Percentiles rank a stretch among this genome's conserved stretches.
Evolutionary conservation across 2,113 vertebrate genomes (phyloP).

Genomic region (Onychorhynchus coronatus): DNA sequence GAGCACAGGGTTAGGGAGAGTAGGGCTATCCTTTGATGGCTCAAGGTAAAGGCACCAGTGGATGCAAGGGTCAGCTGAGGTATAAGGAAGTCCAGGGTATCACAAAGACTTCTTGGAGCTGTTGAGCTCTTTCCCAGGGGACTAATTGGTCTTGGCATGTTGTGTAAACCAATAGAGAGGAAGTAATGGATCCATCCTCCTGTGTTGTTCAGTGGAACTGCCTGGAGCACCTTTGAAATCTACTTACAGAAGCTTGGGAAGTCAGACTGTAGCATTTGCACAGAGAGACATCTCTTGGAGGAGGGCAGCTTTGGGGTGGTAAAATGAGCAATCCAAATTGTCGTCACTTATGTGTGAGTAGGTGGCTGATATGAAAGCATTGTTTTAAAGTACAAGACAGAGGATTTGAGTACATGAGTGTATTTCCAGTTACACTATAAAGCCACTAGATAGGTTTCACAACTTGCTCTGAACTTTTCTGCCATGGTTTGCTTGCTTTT

Average conservation of each 20-base stretch:
- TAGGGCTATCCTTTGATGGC: neutral
- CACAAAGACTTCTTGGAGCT: neutral
- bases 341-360: neutral
- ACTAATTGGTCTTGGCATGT: neutral
- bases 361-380: neutral
- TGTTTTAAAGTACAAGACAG: neutral
- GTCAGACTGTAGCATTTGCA: neutral
- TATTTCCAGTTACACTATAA: rapidly evolving
- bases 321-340: neutral
- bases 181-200: neutral
- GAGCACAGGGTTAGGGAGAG: neutral
- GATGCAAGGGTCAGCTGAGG: neutral
- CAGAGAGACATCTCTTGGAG: neutral
- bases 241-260: neutral
- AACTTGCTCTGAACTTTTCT: neutral
- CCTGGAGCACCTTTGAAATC: neutral
- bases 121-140: neutral
- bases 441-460: neutral
- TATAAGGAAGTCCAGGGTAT: neutral
- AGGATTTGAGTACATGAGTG: neutral
- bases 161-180: neutral
- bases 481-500: neutral
- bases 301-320: neutral
- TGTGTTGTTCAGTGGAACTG: neutral
- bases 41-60: neutral